phyloP scores from a whole-genome alignment of 2,113 vertebrate genomes.

The Myotis yumanensis region DNA sequence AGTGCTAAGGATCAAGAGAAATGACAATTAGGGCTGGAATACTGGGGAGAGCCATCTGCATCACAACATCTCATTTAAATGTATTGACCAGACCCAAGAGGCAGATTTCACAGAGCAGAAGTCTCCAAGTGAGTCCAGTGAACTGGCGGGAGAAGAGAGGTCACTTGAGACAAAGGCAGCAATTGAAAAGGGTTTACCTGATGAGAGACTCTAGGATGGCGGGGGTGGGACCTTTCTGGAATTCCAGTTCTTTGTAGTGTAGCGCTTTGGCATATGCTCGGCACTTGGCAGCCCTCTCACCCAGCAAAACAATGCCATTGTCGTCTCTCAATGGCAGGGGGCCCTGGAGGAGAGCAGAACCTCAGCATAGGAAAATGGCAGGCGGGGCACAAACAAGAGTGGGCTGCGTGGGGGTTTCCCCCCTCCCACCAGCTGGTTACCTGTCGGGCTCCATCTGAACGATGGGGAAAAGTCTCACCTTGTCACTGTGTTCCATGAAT shows the following conservation, averaged over 20 bases:
- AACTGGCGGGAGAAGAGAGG: neutral
- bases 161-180: neutral
- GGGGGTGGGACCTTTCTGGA: conserved; percentile 95
- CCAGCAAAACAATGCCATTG: conserved; percentile 96
- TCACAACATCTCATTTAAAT: neutral
- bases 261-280: conserved; percentile 97
- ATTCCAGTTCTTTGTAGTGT: conserved; percentile 99
- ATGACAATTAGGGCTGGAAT: neutral
- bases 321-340: conserved; percentile 96
- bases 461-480: conserved; percentile 83
- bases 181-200: conserved; percentile 85
- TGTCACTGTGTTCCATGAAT: conserved; percentile 99
- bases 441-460: neutral
- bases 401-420: rapidly evolving
- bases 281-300: conserved; percentile 97
- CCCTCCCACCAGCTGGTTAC: neutral
- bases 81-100: rapidly evolving
- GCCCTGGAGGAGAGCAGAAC: conserved; percentile 84
- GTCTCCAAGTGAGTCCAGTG: neutral
- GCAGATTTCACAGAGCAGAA: neutral
- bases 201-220: conserved; percentile 98
- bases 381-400: neutral
- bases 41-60: neutral
- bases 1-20: neutral
- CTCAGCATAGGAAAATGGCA: neutral